Evolutionary conservation across 1,140 invertebrate species (phyloP), one percentile per base, ranked within the genome.

Genomic region (Diorhabda elongata): DNA sequence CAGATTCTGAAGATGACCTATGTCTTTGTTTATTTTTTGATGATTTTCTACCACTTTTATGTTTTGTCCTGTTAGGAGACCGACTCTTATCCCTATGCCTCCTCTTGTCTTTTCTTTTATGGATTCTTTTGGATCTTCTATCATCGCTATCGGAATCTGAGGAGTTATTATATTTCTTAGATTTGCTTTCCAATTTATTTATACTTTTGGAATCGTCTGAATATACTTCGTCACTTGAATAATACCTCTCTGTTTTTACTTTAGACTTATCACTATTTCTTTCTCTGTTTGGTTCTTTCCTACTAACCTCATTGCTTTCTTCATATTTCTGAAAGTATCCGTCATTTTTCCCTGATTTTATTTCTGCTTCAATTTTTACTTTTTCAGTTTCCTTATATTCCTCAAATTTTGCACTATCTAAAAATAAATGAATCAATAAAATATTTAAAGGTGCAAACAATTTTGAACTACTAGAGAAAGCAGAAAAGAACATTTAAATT

Each of bases 391-490:
- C 84, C 74, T 89, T 90, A 69, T 88, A 90, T 74, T 89, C 85
- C 73, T 90, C 86, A 77, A 86, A 91, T 68, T 88, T 89, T 42
- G 85, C 86, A 3, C 85, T 82, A 84, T 91, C 90, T 91, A 73
- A 52, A 52, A 52, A 52, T 52, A 6, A n/a, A 52, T 52, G 2
- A 2, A 52, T 52, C 6, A 2, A 52, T 8, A 52, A 52, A 0
- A 8, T 4, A 52, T 52, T 8, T 52, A 52, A 2, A 6, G 47
- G 6, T 52, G 2, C 6, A 8, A 52, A 6, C 2, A 52, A 52
- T 52, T 52, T 8, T 52, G n/a, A 3, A 52, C 2, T 8, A 4
- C 47, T 52, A 52, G n/a, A 52, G 2, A 52, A 52, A 3, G 3
- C 2, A 4, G 4, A 52, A 52, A 4, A 52, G 4, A 52, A 52